phyloP scores from a whole-genome alignment of 2,113 vertebrate species.

The Echinops telfairi region DNA sequence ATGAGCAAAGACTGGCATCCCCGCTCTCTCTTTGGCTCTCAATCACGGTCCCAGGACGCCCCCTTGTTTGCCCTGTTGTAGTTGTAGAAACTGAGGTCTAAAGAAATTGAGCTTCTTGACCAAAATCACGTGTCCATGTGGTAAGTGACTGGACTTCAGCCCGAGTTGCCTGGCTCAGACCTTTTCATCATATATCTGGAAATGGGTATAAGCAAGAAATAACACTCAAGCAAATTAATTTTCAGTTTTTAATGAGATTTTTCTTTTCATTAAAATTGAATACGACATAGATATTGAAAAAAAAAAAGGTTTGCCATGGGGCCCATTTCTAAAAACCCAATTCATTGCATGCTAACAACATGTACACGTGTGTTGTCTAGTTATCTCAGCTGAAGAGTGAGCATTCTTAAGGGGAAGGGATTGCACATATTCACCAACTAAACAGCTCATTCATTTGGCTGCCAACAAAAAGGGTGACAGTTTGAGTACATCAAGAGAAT shows the following conservation, averaged over 20 bases:
- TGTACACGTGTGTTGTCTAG: background rate
- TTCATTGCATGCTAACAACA: background rate
- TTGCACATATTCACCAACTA: slow-evolving; percentile 2
- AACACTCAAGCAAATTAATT: background rate
- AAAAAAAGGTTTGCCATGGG: background rate
- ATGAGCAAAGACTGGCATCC: background rate
- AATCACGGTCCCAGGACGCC: background rate
- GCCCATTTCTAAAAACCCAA: slow-evolving; percentile 34
- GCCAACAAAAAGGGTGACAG: background rate
- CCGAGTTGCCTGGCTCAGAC: background rate
- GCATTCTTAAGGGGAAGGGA: background rate
- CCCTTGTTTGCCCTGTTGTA: slow-evolving; percentile 13
- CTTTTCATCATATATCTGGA: background rate
- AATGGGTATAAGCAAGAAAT: slow-evolving; percentile 11
- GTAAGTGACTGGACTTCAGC: background rate
- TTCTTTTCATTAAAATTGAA: slow-evolving; percentile 21
- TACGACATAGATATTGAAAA: background rate
- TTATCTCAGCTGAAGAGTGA: slow-evolving; percentile 46
- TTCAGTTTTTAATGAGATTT: background rate
- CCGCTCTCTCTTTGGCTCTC: background rate
- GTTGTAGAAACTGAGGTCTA: slow-evolving; percentile 1
- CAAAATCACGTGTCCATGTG: background rate
- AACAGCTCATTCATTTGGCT: background rate
- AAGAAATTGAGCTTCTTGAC: background rate
- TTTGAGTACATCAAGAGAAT: background rate